Conservation (phyloP, 2,797 vertebrate genomes). For the Myotis findleyi region DNA sequence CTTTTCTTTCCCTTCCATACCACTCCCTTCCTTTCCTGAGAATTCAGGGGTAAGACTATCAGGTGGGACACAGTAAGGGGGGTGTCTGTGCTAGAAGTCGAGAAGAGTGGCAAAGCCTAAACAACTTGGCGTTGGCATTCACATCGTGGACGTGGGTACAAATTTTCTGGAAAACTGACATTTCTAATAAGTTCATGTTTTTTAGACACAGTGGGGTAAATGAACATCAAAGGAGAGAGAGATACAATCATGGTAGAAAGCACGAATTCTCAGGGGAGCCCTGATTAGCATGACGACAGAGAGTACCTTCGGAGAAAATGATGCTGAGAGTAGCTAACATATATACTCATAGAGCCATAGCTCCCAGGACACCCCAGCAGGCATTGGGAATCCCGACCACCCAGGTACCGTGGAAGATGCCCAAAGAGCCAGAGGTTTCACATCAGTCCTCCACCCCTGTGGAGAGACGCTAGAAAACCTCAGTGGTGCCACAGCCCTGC, state of each 20-base stretch:
- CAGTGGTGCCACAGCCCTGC: neutral
- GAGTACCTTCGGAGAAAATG: neutral
- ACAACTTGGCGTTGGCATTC: neutral
- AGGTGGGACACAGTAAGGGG: neutral
- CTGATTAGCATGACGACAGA: neutral
- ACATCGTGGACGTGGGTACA: neutral
- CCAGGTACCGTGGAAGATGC: neutral
- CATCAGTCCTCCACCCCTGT: neutral
- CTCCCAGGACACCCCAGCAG: neutral
- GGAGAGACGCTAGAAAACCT: neutral
- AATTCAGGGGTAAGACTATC: neutral
- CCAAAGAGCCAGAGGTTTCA: neutral
- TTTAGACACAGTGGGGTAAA: neutral
- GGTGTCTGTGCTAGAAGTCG: neutral
- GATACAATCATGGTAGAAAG: neutral
- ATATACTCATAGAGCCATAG: neutral
- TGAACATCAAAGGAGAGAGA: neutral
- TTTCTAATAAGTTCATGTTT: neutral
- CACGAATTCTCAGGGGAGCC: neutral
- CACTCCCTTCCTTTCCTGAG: neutral
- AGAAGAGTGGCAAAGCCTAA: neutral
- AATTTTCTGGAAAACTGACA: neutral
- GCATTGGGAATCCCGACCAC: neutral
- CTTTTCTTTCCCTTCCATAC: neutral
- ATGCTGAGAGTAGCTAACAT: neutral